Base-by-base conservation (phyloP, 1,140 invertebrate species). In the Yoshiicerus persimilis region DNA sequence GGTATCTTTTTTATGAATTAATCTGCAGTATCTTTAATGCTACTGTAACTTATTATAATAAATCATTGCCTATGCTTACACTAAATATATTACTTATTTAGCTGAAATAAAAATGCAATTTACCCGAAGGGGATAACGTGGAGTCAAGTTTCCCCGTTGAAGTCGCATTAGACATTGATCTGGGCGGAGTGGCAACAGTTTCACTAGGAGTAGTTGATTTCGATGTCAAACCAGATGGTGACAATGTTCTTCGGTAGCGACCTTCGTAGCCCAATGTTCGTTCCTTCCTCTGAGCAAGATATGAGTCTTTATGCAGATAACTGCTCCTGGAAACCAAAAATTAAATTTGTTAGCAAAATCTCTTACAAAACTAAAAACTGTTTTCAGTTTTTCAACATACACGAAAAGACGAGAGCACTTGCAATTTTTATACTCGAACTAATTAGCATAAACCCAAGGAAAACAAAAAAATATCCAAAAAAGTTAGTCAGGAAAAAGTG, bases 231-330 rank as follows among this genome's bases (percentile, higher is more conserved):
- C 94, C 94, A 32, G 95, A 95, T 1, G 95, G 95, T 38, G 95
- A 96, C 92, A 96, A 94, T 1, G 95, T 96, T 38, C 95, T 92
- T 91, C 96, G 95, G 92, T 96, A 96, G 91, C 95, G 96, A 84
- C 96, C 96, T 91, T 96, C 94, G 91, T 94, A 95, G 91, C 96
- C 94, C 66, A 94, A 94, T 91, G 96, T 92, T 84, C 89, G 89
- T 89, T 92, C 95, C 87, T 95, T 93, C 23, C 95, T 93, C 66
- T 95, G 94, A 2, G 95, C 94, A 92, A 96, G 92, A 92, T 96
- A 96, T 47, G 96, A 96, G 87, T 96, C 96, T 93, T 96, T 96
- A 23, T 96, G 96, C 91, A 96, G 95, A 87, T 89, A 90, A 66
- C 90, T 90, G 91, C 95, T 96, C 93, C 96, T 96, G 93, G 5